Percentiles rank a stretch among this genome's conserved stretches.
phyloP scores from a whole-genome alignment of 2,888 invertebrate species.

The Candidula unifasciata region DNA sequence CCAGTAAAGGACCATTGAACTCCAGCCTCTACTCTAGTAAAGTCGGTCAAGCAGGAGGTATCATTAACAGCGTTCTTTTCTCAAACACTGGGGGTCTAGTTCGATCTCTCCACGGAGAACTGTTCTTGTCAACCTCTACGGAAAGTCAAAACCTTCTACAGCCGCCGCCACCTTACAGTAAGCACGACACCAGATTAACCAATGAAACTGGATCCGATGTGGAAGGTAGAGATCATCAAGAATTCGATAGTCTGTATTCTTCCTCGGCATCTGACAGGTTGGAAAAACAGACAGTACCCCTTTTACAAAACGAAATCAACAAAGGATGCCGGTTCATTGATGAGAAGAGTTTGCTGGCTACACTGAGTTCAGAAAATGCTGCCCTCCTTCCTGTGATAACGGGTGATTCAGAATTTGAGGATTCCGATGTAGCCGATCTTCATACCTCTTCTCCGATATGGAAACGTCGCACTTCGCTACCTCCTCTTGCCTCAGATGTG shows the following conservation, averaged over 20 bases:
- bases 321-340: constrained; percentile 74
- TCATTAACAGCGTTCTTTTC: constrained; percentile 52
- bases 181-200: constrained; percentile 44
- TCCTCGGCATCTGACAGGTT: constrained; percentile 46
- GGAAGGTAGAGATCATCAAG: constrained; percentile 48
- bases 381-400: constrained; percentile 32
- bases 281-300: constrained; percentile 54
- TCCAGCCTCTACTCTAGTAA: constrained; percentile 5
- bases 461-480: constrained; percentile 56
- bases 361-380: constrained; percentile 57
- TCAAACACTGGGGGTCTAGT: constrained; percentile 50
- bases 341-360: constrained; percentile 74
- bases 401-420: constrained; percentile 71
- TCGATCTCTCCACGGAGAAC: constrained; percentile 50
- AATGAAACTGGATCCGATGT: constrained; percentile 43
- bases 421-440: constrained; percentile 42
- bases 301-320: constrained; percentile 62
- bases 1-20: constrained; percentile 40
- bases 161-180: constrained; percentile 32
- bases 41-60: constrained; percentile 41
- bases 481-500: constrained; percentile 51
- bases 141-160: constrained; percentile 49
- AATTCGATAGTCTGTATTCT: constrained; percentile 51
- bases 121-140: constrained; percentile 30
- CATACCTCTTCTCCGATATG: constrained; percentile 55